Evolutionary conservation across 1,140 invertebrate genomes (phyloP), one percentile per base, ranked within the genome.

Genomic region (Drosophila asahinai): DNA sequence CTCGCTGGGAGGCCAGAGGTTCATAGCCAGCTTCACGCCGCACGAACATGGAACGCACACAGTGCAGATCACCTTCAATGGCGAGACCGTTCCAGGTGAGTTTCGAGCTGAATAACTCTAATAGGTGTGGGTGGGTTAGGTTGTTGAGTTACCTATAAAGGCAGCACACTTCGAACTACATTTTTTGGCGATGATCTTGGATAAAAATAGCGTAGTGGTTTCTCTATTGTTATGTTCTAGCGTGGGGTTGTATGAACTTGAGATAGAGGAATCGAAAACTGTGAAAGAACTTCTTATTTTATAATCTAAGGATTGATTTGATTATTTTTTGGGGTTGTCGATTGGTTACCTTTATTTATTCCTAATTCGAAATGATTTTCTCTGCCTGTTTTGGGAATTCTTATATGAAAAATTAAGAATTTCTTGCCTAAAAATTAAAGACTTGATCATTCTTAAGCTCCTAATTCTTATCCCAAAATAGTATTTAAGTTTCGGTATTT

Each of bases 21-120:
- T 97, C 94, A 94, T 97, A 25, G 98, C 98, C 15, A 96, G 97
- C 3, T 99, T 99, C 92, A 97, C 98, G 40, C 98, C 98, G 0
- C 97, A 97, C 83, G 96, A 98, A 86, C 94, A 96, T 12, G 95
- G 97, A 25, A 95, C 95, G 27, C 98, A 99, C 94, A 94, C 96
- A 4, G 97, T 99, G 14, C 97, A 99, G 90, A 98, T 99, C 95
- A 98, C 97, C 58, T 99, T 99, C 94, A 99, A 99, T 93, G 97
- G 97, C 25, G 96, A 98, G 93, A 95, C 96, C 79, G 97, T 99
- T 15, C 96, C 97, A 91, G 98, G 98, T 98, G 94, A 96, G 96
- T 64, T 58, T 22, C 5, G 1, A 49, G 5, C n/a, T 54, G 8
- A 33, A n/a, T 22, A 11, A 47, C 12, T 51, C 30, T 40, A 27